These are phyloP conservation scores for Merops nubicus DNA, from an alignment of 2,113 vertebrate genomes.

Conservation along the genomic window DNA sequence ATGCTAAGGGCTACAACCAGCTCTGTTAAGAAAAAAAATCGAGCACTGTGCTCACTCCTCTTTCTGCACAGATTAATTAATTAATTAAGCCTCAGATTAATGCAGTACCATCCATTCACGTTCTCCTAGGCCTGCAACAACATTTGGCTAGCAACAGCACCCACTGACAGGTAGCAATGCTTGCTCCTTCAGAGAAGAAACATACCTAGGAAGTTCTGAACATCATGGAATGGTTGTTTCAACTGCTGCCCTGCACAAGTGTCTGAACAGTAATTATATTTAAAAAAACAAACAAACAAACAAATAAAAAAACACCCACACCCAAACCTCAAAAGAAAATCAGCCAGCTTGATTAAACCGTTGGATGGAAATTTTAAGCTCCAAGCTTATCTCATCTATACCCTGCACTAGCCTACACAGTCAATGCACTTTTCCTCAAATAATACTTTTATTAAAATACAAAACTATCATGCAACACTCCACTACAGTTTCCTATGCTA, in stretches of 20 bases:
- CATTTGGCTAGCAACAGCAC: not conserved
- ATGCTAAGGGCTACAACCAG: not conserved
- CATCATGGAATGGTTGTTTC: not conserved
- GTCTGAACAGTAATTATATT: not conserved
- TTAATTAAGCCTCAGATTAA: not conserved
- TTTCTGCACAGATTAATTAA: not conserved
- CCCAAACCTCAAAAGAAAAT: not conserved
- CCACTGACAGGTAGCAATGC: fast-evolving
- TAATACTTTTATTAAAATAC: not conserved
- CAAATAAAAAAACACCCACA: not conserved
- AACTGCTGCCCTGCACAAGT: not conserved
- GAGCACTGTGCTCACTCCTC: not conserved
- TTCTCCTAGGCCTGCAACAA: not conserved
- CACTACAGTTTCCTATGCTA: not conserved
- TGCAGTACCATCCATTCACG: not conserved
- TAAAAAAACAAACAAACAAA: too few species aligned
- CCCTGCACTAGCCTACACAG: too few species aligned
- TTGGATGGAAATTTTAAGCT: not conserved
- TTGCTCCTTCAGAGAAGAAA: not conserved
- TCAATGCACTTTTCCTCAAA: not conserved
- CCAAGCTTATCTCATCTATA: not conserved
- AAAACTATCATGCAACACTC: not conserved
- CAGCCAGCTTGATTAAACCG: not conserved
- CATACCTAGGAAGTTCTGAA: not conserved
- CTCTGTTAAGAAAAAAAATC: not conserved